Conservation (phyloP, 2,113 vertebrate genomes). For the Nothocercus julius region DNA sequence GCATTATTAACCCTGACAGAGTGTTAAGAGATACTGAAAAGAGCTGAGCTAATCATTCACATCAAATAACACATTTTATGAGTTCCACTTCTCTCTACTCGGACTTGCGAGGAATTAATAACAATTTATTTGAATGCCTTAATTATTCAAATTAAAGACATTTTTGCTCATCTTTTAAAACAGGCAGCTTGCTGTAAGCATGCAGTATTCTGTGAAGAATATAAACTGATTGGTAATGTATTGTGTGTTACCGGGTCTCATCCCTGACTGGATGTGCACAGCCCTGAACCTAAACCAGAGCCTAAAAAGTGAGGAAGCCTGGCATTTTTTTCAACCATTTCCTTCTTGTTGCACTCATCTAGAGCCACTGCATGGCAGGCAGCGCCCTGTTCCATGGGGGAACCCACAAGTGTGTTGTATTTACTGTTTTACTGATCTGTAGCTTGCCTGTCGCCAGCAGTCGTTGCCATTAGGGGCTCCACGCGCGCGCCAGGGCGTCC, state of each 20-base stretch:
- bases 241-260: not conserved
- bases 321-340: not conserved
- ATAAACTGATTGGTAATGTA: not conserved
- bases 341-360: not conserved
- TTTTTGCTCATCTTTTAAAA: not conserved
- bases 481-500: not conserved
- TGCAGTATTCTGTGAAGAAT: not conserved
- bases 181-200: not conserved
- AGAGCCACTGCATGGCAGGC: not conserved
- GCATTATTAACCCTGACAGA: not conserved
- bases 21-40: not conserved
- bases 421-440: not conserved
- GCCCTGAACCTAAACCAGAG: not conserved
- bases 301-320: slow-evolving; percentile 21
- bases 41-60: not conserved
- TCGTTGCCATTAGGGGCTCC: slow-evolving; percentile 19
- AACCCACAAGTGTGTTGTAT: not conserved
- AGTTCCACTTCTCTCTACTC: not conserved
- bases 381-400: not conserved
- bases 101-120: not conserved
- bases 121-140: not conserved
- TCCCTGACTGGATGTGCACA: not conserved
- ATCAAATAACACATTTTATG: not conserved
- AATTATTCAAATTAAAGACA: slow-evolving; percentile 24
- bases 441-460: not conserved